phyloP scores from a whole-genome alignment of 2,113 vertebrate genomes.

The Sylvia atricapilla region DNA sequence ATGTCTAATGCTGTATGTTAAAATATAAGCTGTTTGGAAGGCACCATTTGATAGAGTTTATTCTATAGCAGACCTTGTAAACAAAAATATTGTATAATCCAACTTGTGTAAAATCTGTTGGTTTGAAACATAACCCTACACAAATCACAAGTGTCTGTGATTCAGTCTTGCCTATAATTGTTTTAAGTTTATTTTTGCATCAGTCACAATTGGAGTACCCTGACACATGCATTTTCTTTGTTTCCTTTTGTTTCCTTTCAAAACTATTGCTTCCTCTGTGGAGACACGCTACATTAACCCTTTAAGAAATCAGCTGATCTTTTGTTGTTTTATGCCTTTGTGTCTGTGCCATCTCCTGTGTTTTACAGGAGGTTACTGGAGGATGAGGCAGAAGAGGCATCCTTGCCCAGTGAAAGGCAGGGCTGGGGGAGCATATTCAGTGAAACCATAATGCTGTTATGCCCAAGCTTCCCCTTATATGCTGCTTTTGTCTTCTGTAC shows the following conservation, averaged over 20 bases:
- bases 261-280: slow-evolving; percentile 42
- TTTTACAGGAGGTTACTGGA: neutral
- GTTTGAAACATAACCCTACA: neutral
- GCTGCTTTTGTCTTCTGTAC: neutral
- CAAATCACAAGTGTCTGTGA: neutral
- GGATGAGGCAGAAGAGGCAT: neutral
- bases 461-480: neutral
- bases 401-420: neutral
- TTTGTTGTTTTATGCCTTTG: neutral
- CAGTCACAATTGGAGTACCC: neutral
- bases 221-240: slow-evolving; percentile 13
- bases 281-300: slow-evolving; percentile 44
- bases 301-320: neutral
- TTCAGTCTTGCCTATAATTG: neutral
- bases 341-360: neutral
- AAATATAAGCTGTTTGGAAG: neutral
- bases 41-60: neutral
- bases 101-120: neutral
- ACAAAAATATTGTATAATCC: neutral
- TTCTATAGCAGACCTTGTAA: neutral
- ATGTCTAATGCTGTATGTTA: neutral
- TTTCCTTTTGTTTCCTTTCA: neutral
- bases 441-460: neutral
- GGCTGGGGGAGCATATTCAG: neutral
- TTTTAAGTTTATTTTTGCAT: neutral